phyloP scores from a whole-genome alignment of 2,113 vertebrate genomes.

The Craseonycteris thonglongyai region DNA sequence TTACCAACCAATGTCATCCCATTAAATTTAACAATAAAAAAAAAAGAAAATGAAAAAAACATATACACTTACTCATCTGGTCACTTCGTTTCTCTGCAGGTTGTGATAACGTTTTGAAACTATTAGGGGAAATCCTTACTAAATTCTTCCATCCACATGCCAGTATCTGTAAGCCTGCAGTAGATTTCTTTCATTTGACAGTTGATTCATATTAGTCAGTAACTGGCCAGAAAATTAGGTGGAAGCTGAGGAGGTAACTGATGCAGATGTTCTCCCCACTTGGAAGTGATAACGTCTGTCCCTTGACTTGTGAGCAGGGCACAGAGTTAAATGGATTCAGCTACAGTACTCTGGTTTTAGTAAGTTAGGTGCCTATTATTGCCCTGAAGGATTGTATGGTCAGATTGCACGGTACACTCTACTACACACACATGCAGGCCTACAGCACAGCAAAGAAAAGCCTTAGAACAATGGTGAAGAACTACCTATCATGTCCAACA shows the following conservation, averaged over 20 bases:
- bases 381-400: background rate
- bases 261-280: background rate
- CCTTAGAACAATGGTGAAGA: background rate
- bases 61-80: background rate
- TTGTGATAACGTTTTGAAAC: background rate
- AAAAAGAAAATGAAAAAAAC: no score
- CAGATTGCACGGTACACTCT: background rate
- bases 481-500: background rate
- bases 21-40: no score
- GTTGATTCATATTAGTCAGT: background rate
- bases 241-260: background rate
- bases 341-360: background rate
- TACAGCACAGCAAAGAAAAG: background rate
- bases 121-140: background rate
- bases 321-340: background rate
- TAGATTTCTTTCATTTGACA: background rate
- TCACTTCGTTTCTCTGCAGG: background rate
- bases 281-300: background rate
- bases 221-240: background rate
- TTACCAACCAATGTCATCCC: no score
- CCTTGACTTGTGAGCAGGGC: background rate
- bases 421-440: background rate
- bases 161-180: background rate
- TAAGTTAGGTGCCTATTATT: background rate
- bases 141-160: background rate